These are phyloP conservation scores for Centropus unirufus DNA, from an alignment of 2,113 vertebrate species.

Conservation along the genomic window DNA sequence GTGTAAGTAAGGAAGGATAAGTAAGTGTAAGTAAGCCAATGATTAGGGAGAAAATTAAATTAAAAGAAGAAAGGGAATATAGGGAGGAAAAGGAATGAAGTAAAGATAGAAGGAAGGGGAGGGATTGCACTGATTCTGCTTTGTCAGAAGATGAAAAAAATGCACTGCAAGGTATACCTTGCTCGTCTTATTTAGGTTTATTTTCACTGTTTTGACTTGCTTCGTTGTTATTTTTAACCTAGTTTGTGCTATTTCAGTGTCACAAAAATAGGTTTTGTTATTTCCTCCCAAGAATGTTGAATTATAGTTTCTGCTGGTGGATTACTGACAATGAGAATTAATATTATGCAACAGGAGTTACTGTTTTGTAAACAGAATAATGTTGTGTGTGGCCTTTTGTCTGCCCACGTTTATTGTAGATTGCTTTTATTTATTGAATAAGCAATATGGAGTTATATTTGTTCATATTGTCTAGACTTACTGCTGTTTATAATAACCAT, in stretches of 20 bases:
- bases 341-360: background rate
- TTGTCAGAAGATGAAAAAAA: background rate
- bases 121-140: background rate
- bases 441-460: conserved; percentile 9
- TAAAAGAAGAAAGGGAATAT: background rate
- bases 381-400: conserved; percentile 21
- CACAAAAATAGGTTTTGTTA: background rate
- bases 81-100: background rate
- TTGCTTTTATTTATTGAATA: conserved; percentile 57
- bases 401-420: background rate
- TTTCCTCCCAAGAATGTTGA: background rate
- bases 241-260: background rate
- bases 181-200: background rate
- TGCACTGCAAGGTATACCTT: background rate
- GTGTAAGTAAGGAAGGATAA: too few relatives aligned
- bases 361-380: background rate
- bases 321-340: background rate
- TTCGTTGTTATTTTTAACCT: background rate
- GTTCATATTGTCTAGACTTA: background rate
- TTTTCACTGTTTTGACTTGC: background rate
- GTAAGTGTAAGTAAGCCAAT: background rate
- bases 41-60: background rate
- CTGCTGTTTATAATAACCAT: conserved; percentile 25
- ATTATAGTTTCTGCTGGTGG: background rate
- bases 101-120: background rate